A percentile compares a stretch with the other conserved stretches of the same genome.
These are phyloP conservation scores for Australoheros facetus DNA, from an alignment of 2,797 vertebrate species.

Conservation along the genomic window DNA sequence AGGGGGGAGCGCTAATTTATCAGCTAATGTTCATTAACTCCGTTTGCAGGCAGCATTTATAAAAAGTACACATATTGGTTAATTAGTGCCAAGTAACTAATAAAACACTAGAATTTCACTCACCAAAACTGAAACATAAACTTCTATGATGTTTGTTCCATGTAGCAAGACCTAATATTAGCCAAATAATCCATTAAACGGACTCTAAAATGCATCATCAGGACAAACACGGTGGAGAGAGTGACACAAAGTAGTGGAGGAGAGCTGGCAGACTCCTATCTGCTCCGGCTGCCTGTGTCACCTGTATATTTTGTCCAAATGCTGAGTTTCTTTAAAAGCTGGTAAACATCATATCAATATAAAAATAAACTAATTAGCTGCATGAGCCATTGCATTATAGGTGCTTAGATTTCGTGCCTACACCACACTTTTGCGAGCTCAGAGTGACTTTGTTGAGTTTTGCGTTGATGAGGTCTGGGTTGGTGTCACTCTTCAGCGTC, in stretches of 20 bases:
- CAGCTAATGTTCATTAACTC: neutral
- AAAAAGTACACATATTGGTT: neutral
- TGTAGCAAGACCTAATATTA: neutral
- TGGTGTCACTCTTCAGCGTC: neutral
- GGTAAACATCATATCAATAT: neutral
- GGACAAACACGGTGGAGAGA: neutral
- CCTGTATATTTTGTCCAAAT: neutral
- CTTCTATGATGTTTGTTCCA: neutral
- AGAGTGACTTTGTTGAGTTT: slow-evolving; percentile 2
- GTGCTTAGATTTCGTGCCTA: neutral
- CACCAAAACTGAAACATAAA: neutral
- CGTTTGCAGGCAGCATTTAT: neutral
- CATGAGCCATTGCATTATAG: neutral
- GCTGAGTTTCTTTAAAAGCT: neutral
- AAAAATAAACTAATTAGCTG: neutral
- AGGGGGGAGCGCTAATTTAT: neutral
- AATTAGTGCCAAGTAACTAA: neutral
- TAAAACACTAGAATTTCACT: neutral
- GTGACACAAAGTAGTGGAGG: neutral
- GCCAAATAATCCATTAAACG: too few relatives aligned
- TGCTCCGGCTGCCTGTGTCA: neutral
- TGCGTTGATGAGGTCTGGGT: neutral
- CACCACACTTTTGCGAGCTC: neutral
- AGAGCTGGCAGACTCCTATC: neutral
- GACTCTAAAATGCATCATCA: neutral